A percentile compares a stretch with the other conserved stretches of the same genome.
Evolutionary conservation across 37 sponge, comb jelly and placozoan genomes (phyloP).

Genomic region (Ephydatia muelleri): DNA sequence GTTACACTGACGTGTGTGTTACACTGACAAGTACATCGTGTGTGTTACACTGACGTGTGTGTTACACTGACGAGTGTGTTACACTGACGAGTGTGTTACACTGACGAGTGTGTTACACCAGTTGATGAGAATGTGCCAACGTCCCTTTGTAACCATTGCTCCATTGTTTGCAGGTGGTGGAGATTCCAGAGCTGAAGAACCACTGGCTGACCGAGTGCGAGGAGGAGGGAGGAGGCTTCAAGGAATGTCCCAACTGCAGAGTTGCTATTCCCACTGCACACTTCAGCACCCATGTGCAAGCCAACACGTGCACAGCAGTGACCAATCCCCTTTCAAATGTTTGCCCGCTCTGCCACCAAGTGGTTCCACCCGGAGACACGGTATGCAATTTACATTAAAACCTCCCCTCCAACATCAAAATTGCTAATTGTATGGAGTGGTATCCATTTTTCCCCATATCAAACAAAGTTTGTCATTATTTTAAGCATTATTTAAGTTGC

Average conservation of each 20-base stretch:
- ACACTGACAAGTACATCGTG: too few relatives aligned
- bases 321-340: neutral
- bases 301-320: constrained; percentile 10
- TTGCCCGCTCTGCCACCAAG: constrained; percentile 53
- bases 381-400: constrained; percentile 10
- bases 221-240: constrained; percentile 52
- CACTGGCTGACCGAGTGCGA: constrained; percentile 80
- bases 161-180: constrained; percentile 57
- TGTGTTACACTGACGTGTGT: too few relatives aligned
- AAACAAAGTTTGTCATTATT: too few relatives aligned
- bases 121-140: too few relatives aligned
- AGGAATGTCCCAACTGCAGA: constrained; percentile 65
- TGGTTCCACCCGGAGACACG: constrained; percentile 29
- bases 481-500: too few relatives aligned
- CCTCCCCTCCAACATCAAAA: too few relatives aligned
- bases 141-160: neutral
- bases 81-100: too few relatives aligned
- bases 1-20: too few relatives aligned
- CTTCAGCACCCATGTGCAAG: constrained; percentile 19
- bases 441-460: too few relatives aligned
- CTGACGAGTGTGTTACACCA: too few relatives aligned
- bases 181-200: constrained; percentile 57
- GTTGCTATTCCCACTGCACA: constrained; percentile 29
- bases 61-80: too few relatives aligned
- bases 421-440: too few relatives aligned